Base-by-base conservation (phyloP, 2,797 vertebrate genomes). In the Acanthiza pusilla region DNA sequence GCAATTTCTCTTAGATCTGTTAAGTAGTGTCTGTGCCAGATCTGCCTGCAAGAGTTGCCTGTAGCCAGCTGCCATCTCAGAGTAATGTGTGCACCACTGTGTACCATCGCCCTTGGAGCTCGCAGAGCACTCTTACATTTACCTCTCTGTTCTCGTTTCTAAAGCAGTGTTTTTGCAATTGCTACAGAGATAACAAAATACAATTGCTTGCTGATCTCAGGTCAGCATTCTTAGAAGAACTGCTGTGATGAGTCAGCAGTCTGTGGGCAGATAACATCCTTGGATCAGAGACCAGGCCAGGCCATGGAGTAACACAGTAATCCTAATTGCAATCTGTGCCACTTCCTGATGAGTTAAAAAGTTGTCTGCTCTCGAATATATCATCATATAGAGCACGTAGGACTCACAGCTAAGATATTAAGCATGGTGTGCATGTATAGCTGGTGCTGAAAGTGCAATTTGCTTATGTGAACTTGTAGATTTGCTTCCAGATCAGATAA, bases 401-500 rank as follows among this genome's bases (percentile, higher is more conserved):
- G 51, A 26, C 50, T 61, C 47, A 45, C 20, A 84, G 57, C 70
- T 73, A 27, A 85, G 42, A 15, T 58, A 66, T 4, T 70, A 77
- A 85, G 20, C 11, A 3, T n/a, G 7, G 18, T 38, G 29, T 13
- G 4, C 60, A 36, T 53, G 48, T 9, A 30, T 6, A 82, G 55
- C 50, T 85, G 63, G 16, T 2, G 2, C 40, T 77, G 36, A 68
- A 57, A 50, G 25, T 51, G 32, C 40, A 43, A 26, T 78, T 91
- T 72, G 21, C 50, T 85, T 62, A 34, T 50, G 26, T 75, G 76
- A 72, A 60, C 29, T 93, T 93, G 78, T 43, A 94, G 87, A 91
- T 96, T 97, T 97, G 91, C 58, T 93, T 96, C 79, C 86, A 95
- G 89, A 80, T 67, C 60, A 96, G 96, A 87, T 32, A 82, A 78